phyloP scores from a whole-genome alignment of 2,797 vertebrate species.

The Dryobates pubescens region DNA sequence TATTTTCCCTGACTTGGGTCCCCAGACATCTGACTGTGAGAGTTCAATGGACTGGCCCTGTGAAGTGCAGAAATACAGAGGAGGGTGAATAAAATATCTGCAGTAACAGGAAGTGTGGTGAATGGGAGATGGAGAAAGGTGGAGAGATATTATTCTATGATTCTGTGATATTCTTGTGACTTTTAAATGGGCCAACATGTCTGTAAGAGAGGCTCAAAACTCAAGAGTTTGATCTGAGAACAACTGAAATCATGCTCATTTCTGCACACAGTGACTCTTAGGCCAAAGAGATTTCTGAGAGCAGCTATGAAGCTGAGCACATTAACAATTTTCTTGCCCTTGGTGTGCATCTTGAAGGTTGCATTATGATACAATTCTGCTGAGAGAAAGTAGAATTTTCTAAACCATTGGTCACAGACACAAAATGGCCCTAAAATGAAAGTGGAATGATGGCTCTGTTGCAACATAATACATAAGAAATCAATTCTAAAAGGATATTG shows the following conservation, averaged over 20 bases:
- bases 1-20: neutral
- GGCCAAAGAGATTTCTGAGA: conserved; percentile 21
- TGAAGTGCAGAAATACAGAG: neutral
- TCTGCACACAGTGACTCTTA: conserved; percentile 1
- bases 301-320: neutral
- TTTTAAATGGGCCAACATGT: neutral
- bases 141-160: neutral
- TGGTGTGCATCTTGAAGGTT: conserved; percentile 21
- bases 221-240: neutral
- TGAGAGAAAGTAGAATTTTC: conserved; percentile 55
- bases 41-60: neutral
- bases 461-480: neutral
- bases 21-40: neutral
- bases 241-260: neutral
- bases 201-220: neutral
- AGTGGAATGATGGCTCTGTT: conserved; percentile 19
- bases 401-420: conserved; percentile 30
- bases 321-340: conserved; percentile 22
- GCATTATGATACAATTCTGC: conserved; percentile 23
- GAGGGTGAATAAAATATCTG: neutral
- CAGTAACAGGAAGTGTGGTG: neutral
- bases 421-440: conserved; percentile 18
- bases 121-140: neutral
- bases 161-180: neutral
- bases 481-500: neutral